Conservation (phyloP, 2,113 vertebrate species). For the Orycteropus afer region DNA sequence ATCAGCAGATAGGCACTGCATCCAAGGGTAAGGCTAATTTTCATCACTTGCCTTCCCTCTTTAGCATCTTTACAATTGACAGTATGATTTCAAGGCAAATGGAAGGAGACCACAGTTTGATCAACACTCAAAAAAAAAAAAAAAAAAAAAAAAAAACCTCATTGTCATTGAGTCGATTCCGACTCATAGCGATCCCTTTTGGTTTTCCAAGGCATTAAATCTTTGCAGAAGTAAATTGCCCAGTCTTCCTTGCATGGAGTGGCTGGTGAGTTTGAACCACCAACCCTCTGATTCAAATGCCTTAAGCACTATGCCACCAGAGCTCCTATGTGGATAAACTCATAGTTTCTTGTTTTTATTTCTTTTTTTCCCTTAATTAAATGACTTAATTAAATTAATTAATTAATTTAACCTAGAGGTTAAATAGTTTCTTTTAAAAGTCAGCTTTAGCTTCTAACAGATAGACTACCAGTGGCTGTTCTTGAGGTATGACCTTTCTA, state of each 20-base stretch:
- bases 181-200: too few relatives aligned
- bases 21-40: not conserved
- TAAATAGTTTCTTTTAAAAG: not conserved
- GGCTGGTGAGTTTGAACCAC: too few relatives aligned
- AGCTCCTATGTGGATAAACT: not conserved
- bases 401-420: too few relatives aligned
- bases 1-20: rapidly evolving
- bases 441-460: conserved; percentile 1
- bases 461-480: not conserved
- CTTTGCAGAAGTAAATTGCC: too few relatives aligned
- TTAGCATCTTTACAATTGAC: not conserved
- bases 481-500: not conserved
- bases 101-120: not conserved
- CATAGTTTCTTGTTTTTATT: not conserved
- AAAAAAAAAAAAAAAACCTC: too few relatives aligned
- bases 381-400: conserved; percentile 20
- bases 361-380: not conserved
- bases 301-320: too few relatives aligned
- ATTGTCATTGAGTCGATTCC: too few relatives aligned
- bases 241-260: too few relatives aligned
- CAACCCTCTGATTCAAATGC: too few relatives aligned
- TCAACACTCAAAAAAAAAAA: not conserved
- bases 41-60: not conserved
- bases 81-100: not conserved
- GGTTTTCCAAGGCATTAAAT: too few relatives aligned